Conservation (phyloP, 2,113 vertebrate genomes). For the Percina caprodes region DNA sequence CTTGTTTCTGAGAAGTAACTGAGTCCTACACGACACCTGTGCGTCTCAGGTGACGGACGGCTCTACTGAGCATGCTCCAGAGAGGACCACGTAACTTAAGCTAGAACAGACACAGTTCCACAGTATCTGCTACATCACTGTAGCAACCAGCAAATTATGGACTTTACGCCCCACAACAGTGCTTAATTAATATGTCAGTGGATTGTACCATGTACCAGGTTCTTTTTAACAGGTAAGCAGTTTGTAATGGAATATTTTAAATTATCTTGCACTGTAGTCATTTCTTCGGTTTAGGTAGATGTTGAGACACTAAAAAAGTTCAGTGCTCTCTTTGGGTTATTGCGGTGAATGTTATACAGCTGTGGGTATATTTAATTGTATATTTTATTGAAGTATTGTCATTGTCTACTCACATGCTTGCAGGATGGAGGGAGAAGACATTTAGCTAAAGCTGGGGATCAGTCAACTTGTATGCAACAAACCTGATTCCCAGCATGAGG, state of each 20-base stretch:
- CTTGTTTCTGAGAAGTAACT: neutral
- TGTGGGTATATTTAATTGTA: neutral
- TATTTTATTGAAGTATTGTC: neutral
- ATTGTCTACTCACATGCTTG: neutral
- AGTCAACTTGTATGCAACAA: no score
- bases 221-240: constrained; percentile 47
- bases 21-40: constrained; percentile 44
- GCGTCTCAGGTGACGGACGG: constrained; percentile 74
- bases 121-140: neutral
- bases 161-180: neutral
- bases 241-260: neutral
- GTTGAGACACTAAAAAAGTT: neutral
- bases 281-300: neutral
- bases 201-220: neutral
- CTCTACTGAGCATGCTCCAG: constrained; percentile 74
- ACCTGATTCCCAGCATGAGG: neutral
- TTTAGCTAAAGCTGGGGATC: neutral
- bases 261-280: neutral
- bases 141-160: constrained; percentile 19
- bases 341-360: neutral
- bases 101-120: constrained; percentile 19
- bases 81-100: constrained; percentile 65
- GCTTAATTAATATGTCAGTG: constrained; percentile 5
- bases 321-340: neutral
- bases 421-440: neutral